A percentile compares a stretch with the other conserved stretches of the same genome.
Conservation (phyloP, 2,888 invertebrate genomes). For the Pyralis farinalis region DNA sequence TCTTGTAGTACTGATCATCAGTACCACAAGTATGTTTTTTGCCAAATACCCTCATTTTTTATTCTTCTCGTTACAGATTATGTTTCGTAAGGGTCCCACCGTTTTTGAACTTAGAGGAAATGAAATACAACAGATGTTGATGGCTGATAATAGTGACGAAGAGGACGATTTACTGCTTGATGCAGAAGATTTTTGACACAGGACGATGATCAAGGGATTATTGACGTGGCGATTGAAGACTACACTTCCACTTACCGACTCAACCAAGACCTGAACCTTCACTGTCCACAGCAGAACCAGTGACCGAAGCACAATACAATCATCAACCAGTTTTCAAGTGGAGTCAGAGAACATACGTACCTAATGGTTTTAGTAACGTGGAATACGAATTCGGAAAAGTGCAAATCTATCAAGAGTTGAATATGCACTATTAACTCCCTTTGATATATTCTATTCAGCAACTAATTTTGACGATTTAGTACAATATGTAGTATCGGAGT, state of each 20-base stretch:
- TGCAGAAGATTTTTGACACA: conserved; percentile 18
- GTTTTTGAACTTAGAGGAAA: conserved; percentile 16
- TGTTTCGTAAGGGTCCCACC: conserved; percentile 10
- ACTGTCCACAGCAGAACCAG: conserved; percentile 2
- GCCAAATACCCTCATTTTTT: conserved; percentile 12
- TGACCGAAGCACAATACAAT: conserved; percentile 16
- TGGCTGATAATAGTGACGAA: conserved; percentile 20
- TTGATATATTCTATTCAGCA: conserved; percentile 15
- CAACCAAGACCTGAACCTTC: neutral
- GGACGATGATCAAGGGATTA: conserved; percentile 15
- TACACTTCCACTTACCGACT: conserved; percentile 16
- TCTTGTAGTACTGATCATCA: neutral
- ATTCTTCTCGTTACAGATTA: conserved; percentile 9
- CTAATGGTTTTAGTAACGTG: conserved; percentile 14
- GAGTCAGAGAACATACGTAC: conserved; percentile 17
- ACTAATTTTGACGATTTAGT: conserved; percentile 17
- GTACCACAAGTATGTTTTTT: too few species aligned
- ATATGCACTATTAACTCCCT: conserved; percentile 14
- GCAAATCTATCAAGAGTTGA: conserved; percentile 13
- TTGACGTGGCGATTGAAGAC: conserved; percentile 18
- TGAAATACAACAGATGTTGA: conserved; percentile 16
- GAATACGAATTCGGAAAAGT: conserved; percentile 15
- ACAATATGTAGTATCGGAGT: conserved; percentile 16
- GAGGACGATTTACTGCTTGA: conserved; percentile 19
- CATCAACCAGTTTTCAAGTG: conserved; percentile 18